Evolutionary conservation across 2,113 vertebrate genomes (phyloP).

Genomic region (Strigops habroptila): DNA sequence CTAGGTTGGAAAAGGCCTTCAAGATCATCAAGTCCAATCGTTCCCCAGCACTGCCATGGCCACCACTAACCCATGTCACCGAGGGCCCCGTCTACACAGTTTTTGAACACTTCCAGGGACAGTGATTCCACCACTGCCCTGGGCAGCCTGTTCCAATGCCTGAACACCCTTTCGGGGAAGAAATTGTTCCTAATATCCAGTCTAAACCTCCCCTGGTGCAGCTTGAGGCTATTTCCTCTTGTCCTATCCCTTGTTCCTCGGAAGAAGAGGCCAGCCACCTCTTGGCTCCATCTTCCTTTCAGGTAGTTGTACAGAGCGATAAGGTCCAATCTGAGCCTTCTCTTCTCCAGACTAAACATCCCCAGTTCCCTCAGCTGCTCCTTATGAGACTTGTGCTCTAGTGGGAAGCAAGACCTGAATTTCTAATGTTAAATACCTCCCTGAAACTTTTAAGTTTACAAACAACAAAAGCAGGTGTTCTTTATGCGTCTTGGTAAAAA

Average conservation of each 20-base stretch:
- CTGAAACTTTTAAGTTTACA: background rate
- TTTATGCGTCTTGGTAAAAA: background rate
- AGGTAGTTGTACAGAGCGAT: background rate
- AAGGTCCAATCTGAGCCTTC: background rate
- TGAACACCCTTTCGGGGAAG: background rate
- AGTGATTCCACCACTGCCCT: background rate
- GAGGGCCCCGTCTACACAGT: background rate
- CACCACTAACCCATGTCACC: background rate
- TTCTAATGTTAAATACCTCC: too few relatives aligned
- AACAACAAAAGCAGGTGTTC: background rate
- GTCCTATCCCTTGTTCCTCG: background rate
- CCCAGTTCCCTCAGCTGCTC: background rate
- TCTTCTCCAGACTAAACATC: background rate
- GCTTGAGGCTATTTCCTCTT: background rate
- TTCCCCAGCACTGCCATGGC: background rate
- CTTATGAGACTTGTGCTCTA: background rate
- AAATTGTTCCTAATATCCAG: background rate
- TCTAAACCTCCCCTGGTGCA: background rate
- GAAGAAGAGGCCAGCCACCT: background rate
- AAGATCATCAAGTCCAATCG: background rate
- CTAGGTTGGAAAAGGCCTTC: background rate
- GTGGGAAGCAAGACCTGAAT: background rate
- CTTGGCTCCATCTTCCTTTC: background rate
- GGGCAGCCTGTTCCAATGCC: background rate
- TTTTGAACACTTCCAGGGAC: background rate